Evolutionary conservation across 2,113 vertebrate species (phyloP).

Genomic region (Orthonyx spaldingii): DNA sequence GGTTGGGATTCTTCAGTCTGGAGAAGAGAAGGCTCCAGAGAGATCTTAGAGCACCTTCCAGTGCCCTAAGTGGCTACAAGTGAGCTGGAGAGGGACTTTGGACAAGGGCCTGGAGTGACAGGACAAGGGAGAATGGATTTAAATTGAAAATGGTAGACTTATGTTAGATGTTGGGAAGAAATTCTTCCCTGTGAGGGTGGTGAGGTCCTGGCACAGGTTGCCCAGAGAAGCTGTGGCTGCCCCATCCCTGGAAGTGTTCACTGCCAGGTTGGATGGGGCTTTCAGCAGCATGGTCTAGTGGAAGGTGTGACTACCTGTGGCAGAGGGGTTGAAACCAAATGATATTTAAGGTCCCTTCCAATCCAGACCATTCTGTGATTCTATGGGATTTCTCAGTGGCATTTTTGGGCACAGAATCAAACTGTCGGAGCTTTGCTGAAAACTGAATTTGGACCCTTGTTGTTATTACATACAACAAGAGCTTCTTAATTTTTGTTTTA

Average conservation of each 20-base stretch:
- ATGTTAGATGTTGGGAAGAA: neutral
- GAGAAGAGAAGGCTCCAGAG: neutral
- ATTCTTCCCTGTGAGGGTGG: neutral
- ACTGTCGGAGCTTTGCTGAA: neutral
- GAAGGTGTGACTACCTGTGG: neutral
- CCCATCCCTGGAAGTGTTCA: neutral
- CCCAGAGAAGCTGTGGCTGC: neutral
- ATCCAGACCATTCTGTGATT: neutral
- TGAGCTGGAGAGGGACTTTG: neutral
- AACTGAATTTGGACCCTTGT: neutral
- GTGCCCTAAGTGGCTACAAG: neutral
- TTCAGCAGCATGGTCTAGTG: neutral
- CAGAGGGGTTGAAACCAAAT: neutral
- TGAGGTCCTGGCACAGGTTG: neutral
- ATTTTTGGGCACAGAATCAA: neutral
- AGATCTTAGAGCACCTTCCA: neutral
- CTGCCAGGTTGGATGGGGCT: neutral
- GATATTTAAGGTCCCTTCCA: neutral
- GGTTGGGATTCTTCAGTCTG: neutral
- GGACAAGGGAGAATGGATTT: neutral
- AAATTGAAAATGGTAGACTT: neutral
- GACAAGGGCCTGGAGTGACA: neutral
- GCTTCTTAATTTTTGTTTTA: slow-evolving; percentile 48
- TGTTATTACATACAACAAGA: neutral
- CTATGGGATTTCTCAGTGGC: neutral